Evolutionary conservation across 1,140 invertebrate genomes (phyloP), one percentile per base, ranked within the genome.

Genomic region (Papilio glaucus): DNA sequence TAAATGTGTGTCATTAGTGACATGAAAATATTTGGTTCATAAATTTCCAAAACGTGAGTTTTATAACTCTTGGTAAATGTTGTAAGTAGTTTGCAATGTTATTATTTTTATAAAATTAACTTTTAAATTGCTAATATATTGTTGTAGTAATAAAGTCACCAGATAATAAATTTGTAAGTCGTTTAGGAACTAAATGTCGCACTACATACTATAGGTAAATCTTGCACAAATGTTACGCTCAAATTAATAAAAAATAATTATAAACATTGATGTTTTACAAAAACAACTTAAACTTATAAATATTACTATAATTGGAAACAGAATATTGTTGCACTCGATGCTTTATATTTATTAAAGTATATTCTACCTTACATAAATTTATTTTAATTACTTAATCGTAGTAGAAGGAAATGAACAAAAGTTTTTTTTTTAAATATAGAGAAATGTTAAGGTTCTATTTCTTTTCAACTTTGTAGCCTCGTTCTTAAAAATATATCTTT

Each of bases 171-270:
- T 57, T 57, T 57, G 49, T 57, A 57, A 57, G 21, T 26, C 24
- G 49, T 57, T 45, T 26, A 57, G 18, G 12, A 24, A 53, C 21
- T 49, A 24, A 57, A 57, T 57, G 21, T 57, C 21, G 21, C 49
- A 57, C 49, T 41, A 41, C 29, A 53, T 53, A 53, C 21, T 57
- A 24, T 57, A 21, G 18, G 45, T 49, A 26, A 57, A 24, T 57
- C 21, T 57, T 57, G 49, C 49, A 57, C 49, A 57, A 45, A 57
- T 57, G 18, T 57, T 57, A 57, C 9, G 49, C 49, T 57, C 49
- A 57, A 57, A 57, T 24, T 21, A 53, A 9, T 5, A 15, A 21
- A 49, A 49, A n/a, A 4, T n/a, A n/a, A n/a, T n/a, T 10, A 21
- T 49, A 24, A 24, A 45, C 18, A 53, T 24, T 24, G 49, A 53